phyloP scores from a whole-genome alignment of 2,797 vertebrate genomes.

The Cyclura pinguis region DNA sequence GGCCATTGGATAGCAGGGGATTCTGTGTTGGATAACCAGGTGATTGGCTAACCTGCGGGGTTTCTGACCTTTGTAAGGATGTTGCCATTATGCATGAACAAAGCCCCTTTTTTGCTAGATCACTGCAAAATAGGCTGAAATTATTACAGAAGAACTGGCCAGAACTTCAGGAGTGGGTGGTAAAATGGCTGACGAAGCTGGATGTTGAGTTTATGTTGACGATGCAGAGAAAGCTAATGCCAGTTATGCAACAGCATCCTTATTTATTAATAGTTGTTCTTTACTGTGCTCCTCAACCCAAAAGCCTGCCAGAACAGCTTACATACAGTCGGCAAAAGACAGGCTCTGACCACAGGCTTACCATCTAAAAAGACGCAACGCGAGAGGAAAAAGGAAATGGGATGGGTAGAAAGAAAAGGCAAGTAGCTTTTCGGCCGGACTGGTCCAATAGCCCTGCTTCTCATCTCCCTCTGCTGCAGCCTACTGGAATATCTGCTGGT shows the following conservation, averaged over 20 bases:
- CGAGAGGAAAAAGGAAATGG: background rate
- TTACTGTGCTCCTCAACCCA: background rate
- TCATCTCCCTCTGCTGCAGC: background rate
- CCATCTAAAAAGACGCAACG: background rate
- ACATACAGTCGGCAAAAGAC: background rate
- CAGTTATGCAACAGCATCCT: background rate
- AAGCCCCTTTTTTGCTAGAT: background rate
- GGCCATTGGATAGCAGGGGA: background rate
- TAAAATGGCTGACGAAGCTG: background rate
- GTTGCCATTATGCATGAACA: background rate
- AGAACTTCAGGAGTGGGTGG: background rate
- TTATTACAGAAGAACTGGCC: background rate
- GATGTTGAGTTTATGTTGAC: background rate
- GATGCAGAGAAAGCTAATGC: background rate
- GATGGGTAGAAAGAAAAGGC: background rate
- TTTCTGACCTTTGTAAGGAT: background rate
- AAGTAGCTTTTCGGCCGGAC: background rate
- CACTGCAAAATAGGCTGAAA: no score
- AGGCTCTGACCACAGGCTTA: background rate
- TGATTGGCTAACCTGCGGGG: background rate
- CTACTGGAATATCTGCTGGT: background rate
- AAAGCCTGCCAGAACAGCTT: background rate
- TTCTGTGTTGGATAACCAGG: background rate
- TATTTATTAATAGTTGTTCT: background rate
- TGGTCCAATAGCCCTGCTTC: background rate